phyloP scores from a whole-genome alignment of 2,888 invertebrate species.

The Drosophila demipolita region DNA sequence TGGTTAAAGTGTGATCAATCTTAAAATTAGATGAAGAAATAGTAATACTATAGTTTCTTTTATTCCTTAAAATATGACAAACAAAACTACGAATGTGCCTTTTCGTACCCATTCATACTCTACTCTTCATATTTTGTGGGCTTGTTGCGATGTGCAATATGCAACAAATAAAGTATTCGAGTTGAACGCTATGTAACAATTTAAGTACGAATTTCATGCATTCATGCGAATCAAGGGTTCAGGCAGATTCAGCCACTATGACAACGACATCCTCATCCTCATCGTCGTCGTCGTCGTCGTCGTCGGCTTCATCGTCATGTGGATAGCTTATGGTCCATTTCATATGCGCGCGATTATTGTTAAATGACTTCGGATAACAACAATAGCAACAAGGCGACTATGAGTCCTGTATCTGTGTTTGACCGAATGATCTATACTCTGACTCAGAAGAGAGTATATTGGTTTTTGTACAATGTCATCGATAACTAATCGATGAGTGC shows the following conservation, averaged over 20 bases:
- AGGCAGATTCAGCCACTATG: slow-evolving; percentile 12
- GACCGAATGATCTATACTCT: slow-evolving; percentile 51
- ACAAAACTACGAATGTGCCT: not conserved
- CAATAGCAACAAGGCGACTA: slow-evolving; percentile 35
- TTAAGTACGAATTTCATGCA: not conserved
- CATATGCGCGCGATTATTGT: slow-evolving; percentile 70
- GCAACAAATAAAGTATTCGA: not conserved
- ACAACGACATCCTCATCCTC: slow-evolving; percentile 15
- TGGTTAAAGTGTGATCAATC: not conserved
- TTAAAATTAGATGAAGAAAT: not conserved
- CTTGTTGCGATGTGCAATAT: not conserved
- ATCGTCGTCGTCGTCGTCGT: slow-evolving; percentile 3
- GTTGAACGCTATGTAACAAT: not conserved
- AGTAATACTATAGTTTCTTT: not conserved
- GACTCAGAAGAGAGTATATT: not conserved
- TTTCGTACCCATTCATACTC: not conserved
- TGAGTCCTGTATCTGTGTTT: slow-evolving; percentile 44
- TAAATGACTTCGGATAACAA: slow-evolving; percentile 61
- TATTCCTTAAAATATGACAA: not conserved
- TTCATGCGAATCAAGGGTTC: not conserved
- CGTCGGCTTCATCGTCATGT: slow-evolving; percentile 15
- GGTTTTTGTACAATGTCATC: not conserved
- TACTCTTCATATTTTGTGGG: not conserved
- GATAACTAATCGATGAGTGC: not conserved
- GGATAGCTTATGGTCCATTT: slow-evolving; percentile 56